These are phyloP conservation scores for Mantis religiosa DNA, from an alignment of 2,888 invertebrate genomes.

Conservation along the genomic window DNA sequence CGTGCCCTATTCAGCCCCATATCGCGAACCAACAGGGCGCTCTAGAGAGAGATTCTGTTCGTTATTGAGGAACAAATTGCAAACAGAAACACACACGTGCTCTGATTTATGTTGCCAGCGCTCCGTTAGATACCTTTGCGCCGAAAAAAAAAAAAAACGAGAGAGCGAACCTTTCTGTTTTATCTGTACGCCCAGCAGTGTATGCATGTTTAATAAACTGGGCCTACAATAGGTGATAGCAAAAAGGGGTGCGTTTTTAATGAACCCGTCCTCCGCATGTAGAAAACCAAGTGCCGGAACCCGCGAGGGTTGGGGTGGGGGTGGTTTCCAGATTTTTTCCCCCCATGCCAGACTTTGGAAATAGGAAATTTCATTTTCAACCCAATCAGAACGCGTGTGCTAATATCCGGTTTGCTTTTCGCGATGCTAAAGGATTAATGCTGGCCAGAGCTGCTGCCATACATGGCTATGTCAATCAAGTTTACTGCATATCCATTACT, in stretches of 20 bases:
- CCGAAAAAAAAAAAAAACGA: not conserved
- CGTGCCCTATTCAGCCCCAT: conserved; percentile 4
- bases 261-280: not conserved
- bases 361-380: conserved; percentile 8
- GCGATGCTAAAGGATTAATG: not conserved
- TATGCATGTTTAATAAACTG: conserved; percentile 11
- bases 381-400: not conserved
- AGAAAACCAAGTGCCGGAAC: not conserved
- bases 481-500: not conserved
- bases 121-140: not conserved
- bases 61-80: conserved; percentile 17
- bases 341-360: not conserved
- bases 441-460: not conserved
- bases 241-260: not conserved
- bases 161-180: not conserved
- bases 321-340: not conserved
- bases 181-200: not conserved
- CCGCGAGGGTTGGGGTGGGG: not conserved
- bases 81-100: conserved; percentile 2
- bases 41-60: not conserved
- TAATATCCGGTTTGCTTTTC: not conserved
- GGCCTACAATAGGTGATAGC: not conserved
- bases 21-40: conserved; percentile 3
- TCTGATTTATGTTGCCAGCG: not conserved
- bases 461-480: not conserved